Base-by-base conservation (phyloP, 2,797 vertebrate genomes). In the Peromyscus attwateri region DNA sequence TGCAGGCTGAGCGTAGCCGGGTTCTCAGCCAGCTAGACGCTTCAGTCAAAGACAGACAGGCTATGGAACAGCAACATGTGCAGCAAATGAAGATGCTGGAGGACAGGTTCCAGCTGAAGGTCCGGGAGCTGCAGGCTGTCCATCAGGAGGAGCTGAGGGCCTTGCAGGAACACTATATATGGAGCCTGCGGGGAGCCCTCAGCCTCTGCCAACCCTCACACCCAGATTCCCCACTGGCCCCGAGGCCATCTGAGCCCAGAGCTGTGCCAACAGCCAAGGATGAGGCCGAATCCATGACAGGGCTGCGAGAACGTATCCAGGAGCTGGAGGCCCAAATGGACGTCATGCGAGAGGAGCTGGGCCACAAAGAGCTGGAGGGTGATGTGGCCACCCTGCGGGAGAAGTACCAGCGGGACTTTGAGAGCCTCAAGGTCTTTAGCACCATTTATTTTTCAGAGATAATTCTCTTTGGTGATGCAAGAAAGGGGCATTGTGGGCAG, bases 371-470 rank as follows among this genome's bases (percentile, higher is more conserved):
- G 75, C 98, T 99, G 62, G 99, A 99, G 92, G 99, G 99, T 95
- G 99, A 98, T 0, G 98, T 98, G 43, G 98, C 99, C 97, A 98
- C 99, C 73, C 98, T 99, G 98, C 99, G 98, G 98, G 99, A 99
- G 98, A 99, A 99, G 99, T 99, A 99, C 99, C 99, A 99, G 99
- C 99, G 99, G 98, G 99, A 99, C 99, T 99, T 99, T 99, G 99
- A 99, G 97, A 99, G 99, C 98, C 98, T 99, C 95, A 99, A 99
- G 99, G 99, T 98, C 81, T 97, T 94, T 40, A 71, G 80, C 2
- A 9, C 93, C 0, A 0, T 97, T 98, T 98, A 79, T 81, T 6
- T 97, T 84, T 23, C 3, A 81, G 60, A 84, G 25, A 29, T 40
- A 81, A 1, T 87, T 76, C 71, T 73, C 49, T 77, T 92, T 95